Conservation (phyloP, 2,113 vertebrate species). For the Psilopogon haemacephalus region DNA sequence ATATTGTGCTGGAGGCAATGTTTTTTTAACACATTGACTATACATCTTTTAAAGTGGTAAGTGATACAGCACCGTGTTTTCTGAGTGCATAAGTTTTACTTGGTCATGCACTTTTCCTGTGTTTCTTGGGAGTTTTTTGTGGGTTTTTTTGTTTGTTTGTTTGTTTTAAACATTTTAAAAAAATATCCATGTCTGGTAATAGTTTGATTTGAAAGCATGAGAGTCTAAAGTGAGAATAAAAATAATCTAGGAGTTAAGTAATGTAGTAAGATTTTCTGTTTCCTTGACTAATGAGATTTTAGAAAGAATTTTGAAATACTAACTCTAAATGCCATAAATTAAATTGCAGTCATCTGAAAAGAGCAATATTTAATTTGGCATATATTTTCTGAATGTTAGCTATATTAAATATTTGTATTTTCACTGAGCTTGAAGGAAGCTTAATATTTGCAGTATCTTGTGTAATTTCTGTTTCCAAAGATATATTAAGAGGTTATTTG, state of each 20-base stretch:
- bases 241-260: background rate
- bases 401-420: conserved; percentile 36
- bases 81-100: background rate
- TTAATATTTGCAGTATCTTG: conserved; percentile 26
- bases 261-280: background rate
- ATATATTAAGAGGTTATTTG: conserved; percentile 39
- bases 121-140: background rate
- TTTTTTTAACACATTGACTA: background rate
- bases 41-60: background rate
- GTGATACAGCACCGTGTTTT: background rate
- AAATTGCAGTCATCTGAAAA: background rate
- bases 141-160: background rate
- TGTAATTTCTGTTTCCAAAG: conserved; percentile 43
- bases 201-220: background rate
- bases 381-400: conserved; percentile 27
- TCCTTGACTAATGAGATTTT: too few species aligned
- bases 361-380: conserved; percentile 28
- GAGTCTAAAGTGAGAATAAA: background rate
- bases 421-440: conserved; percentile 11
- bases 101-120: background rate
- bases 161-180: too few species aligned
- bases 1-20: background rate
- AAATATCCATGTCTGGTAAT: background rate
- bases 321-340: background rate
- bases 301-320: background rate